Evolutionary conservation across 2,797 vertebrate genomes (phyloP), one percentile per base, ranked within the genome.

Genomic region (Mus spretus): DNA sequence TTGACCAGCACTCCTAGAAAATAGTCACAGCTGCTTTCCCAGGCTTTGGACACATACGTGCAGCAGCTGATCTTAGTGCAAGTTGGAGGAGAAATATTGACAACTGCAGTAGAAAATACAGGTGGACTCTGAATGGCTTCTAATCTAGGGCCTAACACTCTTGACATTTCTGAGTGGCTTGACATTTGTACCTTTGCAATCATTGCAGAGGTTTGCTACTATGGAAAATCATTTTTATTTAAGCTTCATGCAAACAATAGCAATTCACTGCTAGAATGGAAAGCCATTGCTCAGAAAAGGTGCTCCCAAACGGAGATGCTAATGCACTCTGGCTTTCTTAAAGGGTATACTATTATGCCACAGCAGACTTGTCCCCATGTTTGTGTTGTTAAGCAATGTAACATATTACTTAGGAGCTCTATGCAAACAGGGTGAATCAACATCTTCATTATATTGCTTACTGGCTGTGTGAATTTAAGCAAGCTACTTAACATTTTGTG

Each of bases 1-100:
- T 77, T 12, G 26, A 47, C 50, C 26, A 94, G n/a, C 3, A 37
- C 34, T 63, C 22, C 22, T 75, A 53, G 63, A 67, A 96, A 94
- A 79, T 34, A 88, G 47, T 17, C 86, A 92, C 78, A 97, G n/a
- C 17, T 92, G 70, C n/a, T 79, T 92, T 88, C 63, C n/a, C 63
- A 87, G 55, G 11, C 28, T 88, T 90, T 84, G 55, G 31, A 89
- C 40, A 94, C 44, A 90, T 34, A 61, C 31, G 5, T 44, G 12
- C 72, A 28, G n/a, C 63, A 94, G 83, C 74, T 92, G 83, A 70
- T 85, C 91, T 94, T 85, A 84, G 44, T 77, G 34, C 84, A 31
- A 37, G 31, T 85, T 89, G 34, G 57, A 91, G 20, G 57, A 37
- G 10, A 7, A 91, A 77, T 93, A 14, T 67, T 19, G 14, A 94